Conservation (phyloP, 2,888 invertebrate species). For the Brachynemurus nebulosus region DNA sequence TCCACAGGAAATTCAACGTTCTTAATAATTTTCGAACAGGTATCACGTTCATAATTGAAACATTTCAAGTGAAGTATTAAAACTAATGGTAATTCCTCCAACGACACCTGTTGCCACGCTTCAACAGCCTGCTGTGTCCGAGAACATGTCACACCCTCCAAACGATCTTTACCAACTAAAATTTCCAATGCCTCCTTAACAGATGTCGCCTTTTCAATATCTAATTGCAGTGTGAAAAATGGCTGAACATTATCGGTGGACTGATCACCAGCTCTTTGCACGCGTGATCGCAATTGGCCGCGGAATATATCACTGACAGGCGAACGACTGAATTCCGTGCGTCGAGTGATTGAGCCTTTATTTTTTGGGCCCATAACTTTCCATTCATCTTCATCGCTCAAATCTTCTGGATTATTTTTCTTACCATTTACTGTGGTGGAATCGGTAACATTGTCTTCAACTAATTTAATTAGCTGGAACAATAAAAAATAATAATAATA, state of each 20-base stretch:
- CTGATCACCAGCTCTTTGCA: conserved; percentile 58
- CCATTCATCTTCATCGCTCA: conserved; percentile 51
- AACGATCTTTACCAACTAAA: conserved; percentile 67
- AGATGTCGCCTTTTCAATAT: conserved; percentile 77
- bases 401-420: conserved; percentile 30
- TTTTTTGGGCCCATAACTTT: conserved; percentile 76
- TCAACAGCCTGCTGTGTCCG: conserved; percentile 71
- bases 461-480: conserved; percentile 38
- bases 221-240: conserved; percentile 88
- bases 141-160: conserved; percentile 75
- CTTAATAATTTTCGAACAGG: conserved; percentile 85
- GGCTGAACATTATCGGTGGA: conserved; percentile 88
- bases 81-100: conserved; percentile 82
- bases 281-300: conserved; percentile 74
- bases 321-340: conserved; percentile 67
- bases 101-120: conserved; percentile 77
- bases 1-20: conserved; percentile 81
- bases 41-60: conserved; percentile 76
- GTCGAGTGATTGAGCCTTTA: conserved; percentile 76
- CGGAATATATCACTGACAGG: conserved; percentile 89
- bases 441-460: conserved; percentile 25
- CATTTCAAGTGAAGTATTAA: conserved; percentile 87
- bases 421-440: conserved; percentile 17
- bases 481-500: conserved; percentile 11
- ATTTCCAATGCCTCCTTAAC: conserved; percentile 81